Evolutionary conservation across 1,140 invertebrate species (phyloP).

Genomic region (Anastatus disparis): DNA sequence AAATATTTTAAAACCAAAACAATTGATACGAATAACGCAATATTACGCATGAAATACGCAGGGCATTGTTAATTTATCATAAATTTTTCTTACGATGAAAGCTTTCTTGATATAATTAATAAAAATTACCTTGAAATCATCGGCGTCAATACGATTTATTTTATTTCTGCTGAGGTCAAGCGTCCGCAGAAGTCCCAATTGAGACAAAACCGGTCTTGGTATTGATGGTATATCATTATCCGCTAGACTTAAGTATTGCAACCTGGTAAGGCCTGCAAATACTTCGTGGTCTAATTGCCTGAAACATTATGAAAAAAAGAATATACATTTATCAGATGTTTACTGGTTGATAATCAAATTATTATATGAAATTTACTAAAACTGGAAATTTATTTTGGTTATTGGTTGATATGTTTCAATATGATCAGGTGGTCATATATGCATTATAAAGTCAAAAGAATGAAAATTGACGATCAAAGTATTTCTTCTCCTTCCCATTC

Average conservation of each 20-base stretch:
- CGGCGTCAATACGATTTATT: slow-evolving; percentile 71
- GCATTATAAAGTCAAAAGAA: too few relatives aligned
- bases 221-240: slow-evolving; percentile 78
- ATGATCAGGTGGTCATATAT: too few relatives aligned
- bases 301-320: slow-evolving; percentile 43
- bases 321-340: background rate
- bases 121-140: slow-evolving; percentile 72
- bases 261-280: slow-evolving; percentile 76
- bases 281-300: slow-evolving; percentile 76
- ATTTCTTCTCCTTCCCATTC: too few relatives aligned
- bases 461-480: too few relatives aligned
- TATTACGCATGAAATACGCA: too few relatives aligned
- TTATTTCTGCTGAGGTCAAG: slow-evolving; percentile 78
- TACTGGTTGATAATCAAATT: background rate
- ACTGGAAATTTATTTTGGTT: too few relatives aligned
- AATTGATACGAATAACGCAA: too few relatives aligned
- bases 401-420: too few relatives aligned
- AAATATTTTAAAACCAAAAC: too few relatives aligned
- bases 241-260: slow-evolving; percentile 77
- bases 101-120: too few relatives aligned
- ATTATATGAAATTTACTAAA: background rate
- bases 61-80: too few relatives aligned
- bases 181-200: slow-evolving; percentile 77
- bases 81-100: too few relatives aligned
- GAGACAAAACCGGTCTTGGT: slow-evolving; percentile 75